Evolutionary conservation across 1,140 invertebrate species (phyloP).

Genomic region (Choristoneura fumiferana): DNA sequence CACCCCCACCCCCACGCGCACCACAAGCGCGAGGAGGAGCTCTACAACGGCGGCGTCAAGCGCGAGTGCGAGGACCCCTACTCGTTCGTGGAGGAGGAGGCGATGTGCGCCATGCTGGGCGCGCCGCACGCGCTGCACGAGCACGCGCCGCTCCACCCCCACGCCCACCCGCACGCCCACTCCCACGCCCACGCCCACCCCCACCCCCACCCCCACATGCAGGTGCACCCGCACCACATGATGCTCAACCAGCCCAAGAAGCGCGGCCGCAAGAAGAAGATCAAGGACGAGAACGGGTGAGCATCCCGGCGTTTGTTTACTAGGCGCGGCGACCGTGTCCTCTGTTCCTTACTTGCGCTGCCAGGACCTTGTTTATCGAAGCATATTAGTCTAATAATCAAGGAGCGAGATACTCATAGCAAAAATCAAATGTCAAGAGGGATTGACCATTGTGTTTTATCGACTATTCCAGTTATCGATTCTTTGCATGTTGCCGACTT

Average conservation of each 20-base stretch:
- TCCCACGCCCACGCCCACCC: conserved; percentile 53
- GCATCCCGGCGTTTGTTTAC: no score
- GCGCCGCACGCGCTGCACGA: conserved; percentile 48
- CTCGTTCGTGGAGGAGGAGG: conserved; percentile 89
- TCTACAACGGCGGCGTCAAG: conserved; percentile 72
- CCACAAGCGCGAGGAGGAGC: conserved; percentile 64
- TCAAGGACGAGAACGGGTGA: conserved; percentile 81
- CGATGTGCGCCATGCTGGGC: conserved; percentile 77
- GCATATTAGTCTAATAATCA: no score
- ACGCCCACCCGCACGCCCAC: no score
- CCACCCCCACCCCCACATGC: conserved; percentile 41
- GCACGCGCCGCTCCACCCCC: conserved; percentile 61
- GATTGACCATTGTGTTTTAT: no score
- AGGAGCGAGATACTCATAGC: no score
- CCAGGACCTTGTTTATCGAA: no score
- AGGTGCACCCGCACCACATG: conserved; percentile 77
- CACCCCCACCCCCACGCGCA: conserved; percentile 23
- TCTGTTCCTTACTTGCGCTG: no score
- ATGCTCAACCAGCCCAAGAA: conserved; percentile 86
- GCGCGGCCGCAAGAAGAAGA: conserved; percentile 89
- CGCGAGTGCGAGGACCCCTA: conserved; percentile 83
- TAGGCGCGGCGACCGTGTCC: no score
- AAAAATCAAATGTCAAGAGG: no score
- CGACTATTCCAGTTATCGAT: no score
- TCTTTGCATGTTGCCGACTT: no score